Conservation (phyloP, 1,140 invertebrate genomes). For the Littorina saxatilis region DNA sequence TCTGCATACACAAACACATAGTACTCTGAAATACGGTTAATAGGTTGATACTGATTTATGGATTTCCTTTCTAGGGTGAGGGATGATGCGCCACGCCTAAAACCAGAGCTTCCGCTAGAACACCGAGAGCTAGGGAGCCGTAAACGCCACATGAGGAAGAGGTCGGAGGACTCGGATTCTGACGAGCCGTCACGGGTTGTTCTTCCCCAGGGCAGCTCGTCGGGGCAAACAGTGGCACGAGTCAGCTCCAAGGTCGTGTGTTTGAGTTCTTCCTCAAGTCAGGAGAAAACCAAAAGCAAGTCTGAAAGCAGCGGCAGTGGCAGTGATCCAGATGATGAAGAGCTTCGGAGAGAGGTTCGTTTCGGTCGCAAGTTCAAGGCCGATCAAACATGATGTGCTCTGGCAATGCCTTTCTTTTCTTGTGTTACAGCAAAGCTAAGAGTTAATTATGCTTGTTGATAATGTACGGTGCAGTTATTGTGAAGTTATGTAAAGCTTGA, state of each 20-base stretch:
- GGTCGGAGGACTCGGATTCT: conserved; percentile 38
- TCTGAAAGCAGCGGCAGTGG: conserved; percentile 6
- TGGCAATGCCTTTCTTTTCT: neutral
- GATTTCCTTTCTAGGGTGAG: conserved; percentile 54
- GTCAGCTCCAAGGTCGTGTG: conserved; percentile 47
- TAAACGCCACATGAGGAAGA: conserved; percentile 41
- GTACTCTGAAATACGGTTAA: no score
- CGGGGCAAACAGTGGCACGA: conserved; percentile 32
- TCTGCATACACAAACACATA: no score
- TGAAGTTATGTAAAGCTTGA: no score
- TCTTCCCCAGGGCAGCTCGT: conserved; percentile 31
- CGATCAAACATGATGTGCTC: conserved; percentile 10
- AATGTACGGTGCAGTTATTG: no score
- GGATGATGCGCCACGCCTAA: conserved; percentile 65
- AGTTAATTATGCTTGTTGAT: no score
- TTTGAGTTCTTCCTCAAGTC: neutral
- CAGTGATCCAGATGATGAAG: conserved; percentile 28
- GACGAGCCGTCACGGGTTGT: conserved; percentile 41
- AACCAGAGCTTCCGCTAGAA: conserved; percentile 34
- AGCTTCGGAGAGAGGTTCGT: conserved; percentile 9
- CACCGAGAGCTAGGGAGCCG: conserved; percentile 33
- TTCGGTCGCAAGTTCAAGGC: conserved; percentile 17
- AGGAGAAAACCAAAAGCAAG: no score
- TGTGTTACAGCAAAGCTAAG: no score
- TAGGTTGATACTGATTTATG: no score